Evolutionary conservation across 1,140 invertebrate genomes (phyloP).

Genomic region (Drosophila watanabei): DNA sequence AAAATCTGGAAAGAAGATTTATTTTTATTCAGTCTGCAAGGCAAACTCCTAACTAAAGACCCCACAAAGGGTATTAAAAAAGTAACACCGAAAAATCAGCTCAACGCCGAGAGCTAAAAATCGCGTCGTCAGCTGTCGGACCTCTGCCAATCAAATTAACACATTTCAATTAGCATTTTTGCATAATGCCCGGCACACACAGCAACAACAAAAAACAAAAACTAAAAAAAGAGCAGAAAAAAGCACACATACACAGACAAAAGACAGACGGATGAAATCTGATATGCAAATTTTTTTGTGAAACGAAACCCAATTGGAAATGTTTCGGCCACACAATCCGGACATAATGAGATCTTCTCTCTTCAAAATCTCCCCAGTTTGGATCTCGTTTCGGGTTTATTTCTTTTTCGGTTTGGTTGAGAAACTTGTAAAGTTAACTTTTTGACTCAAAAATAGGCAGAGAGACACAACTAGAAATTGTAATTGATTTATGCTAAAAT

Average conservation of each 20-base stretch:
- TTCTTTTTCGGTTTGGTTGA: neutral
- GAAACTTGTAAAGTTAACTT: neutral
- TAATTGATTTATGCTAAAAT: constrained; percentile 37
- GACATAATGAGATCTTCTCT: constrained; percentile 41
- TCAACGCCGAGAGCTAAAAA: constrained; percentile 31
- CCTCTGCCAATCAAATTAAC: constrained; percentile 80
- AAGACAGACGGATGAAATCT: constrained; percentile 40
- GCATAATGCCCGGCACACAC: constrained; percentile 47
- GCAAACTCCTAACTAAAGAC: neutral
- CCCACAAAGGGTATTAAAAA: neutral
- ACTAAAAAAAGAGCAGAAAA: constrained; percentile 7
- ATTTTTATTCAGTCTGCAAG: too few relatives aligned
- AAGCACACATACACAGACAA: constrained; percentile 4
- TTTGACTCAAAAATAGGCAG: neutral
- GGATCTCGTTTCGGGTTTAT: neutral
- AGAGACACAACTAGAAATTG: neutral
- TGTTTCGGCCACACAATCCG: constrained; percentile 47
- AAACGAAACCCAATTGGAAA: constrained; percentile 49
- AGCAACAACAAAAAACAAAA: constrained; percentile 6
- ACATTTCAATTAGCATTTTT: constrained; percentile 80
- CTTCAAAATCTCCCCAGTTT: neutral
- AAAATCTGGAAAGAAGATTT: too few relatives aligned
- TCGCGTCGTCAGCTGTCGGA: constrained; percentile 46
- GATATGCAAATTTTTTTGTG: constrained; percentile 43
- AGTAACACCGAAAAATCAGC: constrained; percentile 1